Base-by-base conservation (phyloP, 2,797 vertebrate genomes). In the Pelochelys cantorii region DNA sequence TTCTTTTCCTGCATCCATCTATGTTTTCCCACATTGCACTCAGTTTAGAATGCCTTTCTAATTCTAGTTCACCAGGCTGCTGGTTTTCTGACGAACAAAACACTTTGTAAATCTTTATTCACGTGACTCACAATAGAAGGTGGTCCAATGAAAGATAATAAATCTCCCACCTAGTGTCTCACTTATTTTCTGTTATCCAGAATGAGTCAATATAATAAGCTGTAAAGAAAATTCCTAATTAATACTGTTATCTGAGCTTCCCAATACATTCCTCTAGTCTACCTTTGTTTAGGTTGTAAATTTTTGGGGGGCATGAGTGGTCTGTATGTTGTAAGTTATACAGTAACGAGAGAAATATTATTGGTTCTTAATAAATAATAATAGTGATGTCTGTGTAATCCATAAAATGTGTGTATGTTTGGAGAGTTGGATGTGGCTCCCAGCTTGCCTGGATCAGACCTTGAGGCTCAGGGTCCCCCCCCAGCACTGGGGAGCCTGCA, bases 351-450 rank as follows among this genome's bases (percentile, higher is more conserved):
- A 78, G 56, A 14, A 86, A 52, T 52, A 5, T 56, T 89, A 48
- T 89, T 74, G 18, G 3, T 59, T 83, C 56, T 83, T 83, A 31
- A 27, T 53, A 37, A 37, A 86, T n/a, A 83, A 15, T 27, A 54
- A 27, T 22, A 85, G 2, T 27, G 9, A 4, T 84, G 85, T 22
- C 23, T 79, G 2, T 79, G 22, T 87, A n/a, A 93, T 81, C 10
- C 75, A 5, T 56, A 81, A 87, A 83, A 9, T 68, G 65, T 68
- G n/a, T 0, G 0, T 0, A 0, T 25, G 18, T 23, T 84, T 81
- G 8, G 8, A 74, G 27, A 86, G 7, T 3, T 22, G 42, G 42
- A 48, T 48, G 42, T 8, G 2, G 42, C 42, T 48, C 8, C 42
- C 42, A 48, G 42, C 8, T 48, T 48, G 8, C 42, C 42, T 48